phyloP scores from a whole-genome alignment of 2,888 invertebrate genomes.

The Panzeria rudis region DNA sequence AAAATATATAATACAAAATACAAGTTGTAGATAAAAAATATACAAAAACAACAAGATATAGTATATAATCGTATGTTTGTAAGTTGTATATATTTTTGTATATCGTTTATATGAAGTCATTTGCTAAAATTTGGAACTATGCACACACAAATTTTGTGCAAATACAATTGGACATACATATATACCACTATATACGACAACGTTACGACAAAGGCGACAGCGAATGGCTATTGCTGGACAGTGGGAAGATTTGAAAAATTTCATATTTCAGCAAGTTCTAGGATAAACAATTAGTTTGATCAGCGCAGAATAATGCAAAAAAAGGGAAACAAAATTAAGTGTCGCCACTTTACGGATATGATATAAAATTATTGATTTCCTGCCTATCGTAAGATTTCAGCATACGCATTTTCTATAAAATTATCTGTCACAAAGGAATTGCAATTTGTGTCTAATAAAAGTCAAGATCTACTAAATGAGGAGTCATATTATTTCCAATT shows the following conservation, averaged over 20 bases:
- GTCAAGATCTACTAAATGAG: too few relatives aligned
- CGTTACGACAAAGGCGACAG: slow-evolving; percentile 1
- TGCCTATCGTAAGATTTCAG: too few relatives aligned
- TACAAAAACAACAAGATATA: slow-evolving; percentile 44
- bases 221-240: slow-evolving; percentile 4
- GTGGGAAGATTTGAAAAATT: not conserved
- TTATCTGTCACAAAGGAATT: too few relatives aligned
- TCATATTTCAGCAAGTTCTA: not conserved
- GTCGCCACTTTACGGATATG: too few relatives aligned
- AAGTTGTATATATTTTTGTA: not conserved
- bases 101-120: slow-evolving; percentile 78
- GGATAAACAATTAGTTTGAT: too few relatives aligned
- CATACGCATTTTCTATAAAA: too few relatives aligned
- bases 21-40: slow-evolving; percentile 70
- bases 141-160: slow-evolving; percentile 70
- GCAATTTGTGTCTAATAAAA: too few relatives aligned
- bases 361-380: too few relatives aligned
- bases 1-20: slow-evolving; percentile 55
- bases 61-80: slow-evolving; percentile 6
- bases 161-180: slow-evolving; percentile 32
- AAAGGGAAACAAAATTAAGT: too few relatives aligned
- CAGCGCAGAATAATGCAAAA: too few relatives aligned
- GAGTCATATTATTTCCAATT: too few relatives aligned
- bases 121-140: slow-evolving; percentile 78
- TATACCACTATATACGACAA: slow-evolving; percentile 21